phyloP scores from a whole-genome alignment of 2,113 vertebrate species.

The Sceloporus undulatus region DNA sequence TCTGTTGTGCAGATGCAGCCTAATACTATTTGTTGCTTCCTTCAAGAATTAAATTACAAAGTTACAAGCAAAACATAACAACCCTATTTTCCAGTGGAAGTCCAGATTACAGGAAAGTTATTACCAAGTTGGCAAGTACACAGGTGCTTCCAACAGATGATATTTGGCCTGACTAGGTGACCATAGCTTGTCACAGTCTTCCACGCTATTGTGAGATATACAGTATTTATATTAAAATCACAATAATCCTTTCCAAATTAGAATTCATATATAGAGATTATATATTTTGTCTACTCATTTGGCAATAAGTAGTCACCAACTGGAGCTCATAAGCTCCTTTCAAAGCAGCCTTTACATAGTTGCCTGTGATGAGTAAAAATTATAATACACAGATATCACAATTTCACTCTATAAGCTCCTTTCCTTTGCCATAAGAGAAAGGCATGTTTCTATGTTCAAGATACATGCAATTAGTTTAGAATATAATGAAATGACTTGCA shows the following conservation, averaged over 20 bases:
- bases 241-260: neutral
- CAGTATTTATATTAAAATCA: neutral
- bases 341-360: neutral
- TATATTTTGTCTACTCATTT: neutral
- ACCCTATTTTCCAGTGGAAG: too few species aligned
- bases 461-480: neutral
- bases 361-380: neutral
- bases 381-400: neutral
- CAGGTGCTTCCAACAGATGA: neutral
- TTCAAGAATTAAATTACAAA: too few species aligned
- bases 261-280: neutral
- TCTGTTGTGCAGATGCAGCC: too few species aligned
- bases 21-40: too few species aligned
- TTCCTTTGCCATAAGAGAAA: neutral
- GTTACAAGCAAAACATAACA: too few species aligned
- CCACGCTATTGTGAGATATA: neutral
- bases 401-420: neutral
- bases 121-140: neutral
- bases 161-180: neutral
- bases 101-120: neutral
- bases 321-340: neutral
- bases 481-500: neutral
- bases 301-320: neutral
- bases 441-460: neutral
- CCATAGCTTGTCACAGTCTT: neutral